Percentiles rank a stretch among this genome's conserved stretches.
phyloP scores from a whole-genome alignment of 2,113 vertebrate species.

The Daphoenositta chrysoptera region DNA sequence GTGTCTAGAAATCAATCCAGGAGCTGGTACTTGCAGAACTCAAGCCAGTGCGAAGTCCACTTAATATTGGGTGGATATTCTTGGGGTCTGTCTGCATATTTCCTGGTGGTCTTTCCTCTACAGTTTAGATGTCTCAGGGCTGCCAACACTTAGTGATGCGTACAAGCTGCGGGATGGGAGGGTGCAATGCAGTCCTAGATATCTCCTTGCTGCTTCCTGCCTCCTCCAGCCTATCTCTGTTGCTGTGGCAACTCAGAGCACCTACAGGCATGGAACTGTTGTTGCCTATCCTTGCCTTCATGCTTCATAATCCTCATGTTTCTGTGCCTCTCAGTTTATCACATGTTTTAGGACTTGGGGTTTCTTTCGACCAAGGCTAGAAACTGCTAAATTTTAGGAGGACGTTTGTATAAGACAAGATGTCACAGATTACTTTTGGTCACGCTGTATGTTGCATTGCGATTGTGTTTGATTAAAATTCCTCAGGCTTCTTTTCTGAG shows the following conservation, averaged over 20 bases:
- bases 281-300: constrained; percentile 2
- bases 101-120: background rate
- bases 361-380: background rate
- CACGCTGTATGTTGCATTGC: background rate
- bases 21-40: background rate
- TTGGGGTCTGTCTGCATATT: background rate
- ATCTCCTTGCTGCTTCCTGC: background rate
- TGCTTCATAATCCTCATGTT: background rate
- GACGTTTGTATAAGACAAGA: background rate
- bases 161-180: background rate
- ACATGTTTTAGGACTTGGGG: background rate
- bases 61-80: background rate
- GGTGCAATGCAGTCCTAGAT: background rate
- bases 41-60: background rate
- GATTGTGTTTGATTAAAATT: constrained; percentile 36
- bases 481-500: background rate
- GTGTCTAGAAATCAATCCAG: background rate
- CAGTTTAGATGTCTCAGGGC: background rate
- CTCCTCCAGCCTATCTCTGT: constrained; percentile 29
- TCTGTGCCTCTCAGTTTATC: background rate
- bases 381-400: background rate
- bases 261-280: background rate
- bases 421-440: background rate
- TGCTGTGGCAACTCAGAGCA: constrained; percentile 48
- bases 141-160: background rate